Base-by-base conservation (phyloP, 2,113 vertebrate species). In the Atractosteus spatula region DNA sequence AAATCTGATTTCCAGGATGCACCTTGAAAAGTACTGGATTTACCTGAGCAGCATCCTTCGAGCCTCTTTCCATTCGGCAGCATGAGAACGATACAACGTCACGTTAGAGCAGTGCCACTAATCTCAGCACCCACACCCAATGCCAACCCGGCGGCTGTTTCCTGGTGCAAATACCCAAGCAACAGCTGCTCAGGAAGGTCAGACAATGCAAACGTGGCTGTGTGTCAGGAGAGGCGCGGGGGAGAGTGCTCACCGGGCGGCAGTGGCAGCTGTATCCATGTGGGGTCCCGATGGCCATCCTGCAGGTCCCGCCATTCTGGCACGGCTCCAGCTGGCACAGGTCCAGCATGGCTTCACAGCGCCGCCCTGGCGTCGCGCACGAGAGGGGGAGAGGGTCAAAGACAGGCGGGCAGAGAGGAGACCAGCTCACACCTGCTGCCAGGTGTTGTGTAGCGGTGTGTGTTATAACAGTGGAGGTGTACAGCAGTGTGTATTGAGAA, bases 181-280 rank as follows among this genome's bases (percentile, higher is more conserved):
- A 29, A 29, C 29, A 29, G 29, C 29, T 29, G 29, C 29, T 45
- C n/a, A 3, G 5, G 51, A 62, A 73, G 69, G 61, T 42, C 44
- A 62, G 45, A 16, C 47, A 61, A 55, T 2, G 6, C 10, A 8
- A 29, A 29, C 29, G 29, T 2, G 2, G 44, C 17, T 12, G 5
- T 6, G 61, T 45, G 65, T 1, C 65, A 7, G 7, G 43, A 0
- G 0, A 7, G 55, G 51, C 1, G 5, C 0, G 0, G 5, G 8
- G 65, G 42, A 3, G 42, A 78, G 29, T 1, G 43, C 95, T 93
- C 88, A 98, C 96, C 64, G 79, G 86, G 17, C 77, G 82, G 71
- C 96, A 98, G 59, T 87, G 88, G 79, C 96, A 98, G 74, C 85
- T 93, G 88, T 95, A 98, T 10, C 96, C 95, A 3, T 93, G 92